These are phyloP conservation scores for Acipenser transmontanus DNA, from an alignment of 2,797 vertebrate species.

Conservation along the genomic window DNA sequence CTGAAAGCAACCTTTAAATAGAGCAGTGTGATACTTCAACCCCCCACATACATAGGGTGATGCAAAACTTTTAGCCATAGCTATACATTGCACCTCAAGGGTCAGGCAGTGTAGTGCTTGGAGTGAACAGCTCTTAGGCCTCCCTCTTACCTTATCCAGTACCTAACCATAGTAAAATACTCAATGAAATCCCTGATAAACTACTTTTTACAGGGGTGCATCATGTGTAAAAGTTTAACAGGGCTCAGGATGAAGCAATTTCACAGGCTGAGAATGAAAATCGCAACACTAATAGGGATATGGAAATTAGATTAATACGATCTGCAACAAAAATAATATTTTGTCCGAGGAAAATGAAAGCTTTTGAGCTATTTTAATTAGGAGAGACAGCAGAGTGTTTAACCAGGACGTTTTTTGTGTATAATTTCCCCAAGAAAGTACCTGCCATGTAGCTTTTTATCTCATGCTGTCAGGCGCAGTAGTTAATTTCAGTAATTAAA, in stretches of 20 bases:
- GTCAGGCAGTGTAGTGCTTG: no score
- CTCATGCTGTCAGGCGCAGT: neutral
- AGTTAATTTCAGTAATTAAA: neutral
- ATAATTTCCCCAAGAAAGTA: neutral
- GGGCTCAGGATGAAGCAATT: neutral
- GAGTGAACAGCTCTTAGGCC: no score
- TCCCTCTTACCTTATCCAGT: no score
- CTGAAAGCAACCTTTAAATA: neutral
- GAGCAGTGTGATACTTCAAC: neutral
- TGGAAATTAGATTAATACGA: neutral
- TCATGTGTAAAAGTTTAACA: neutral
- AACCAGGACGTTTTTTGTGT: neutral
- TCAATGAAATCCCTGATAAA: no score
- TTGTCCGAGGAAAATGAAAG: neutral
- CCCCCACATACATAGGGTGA: no score
- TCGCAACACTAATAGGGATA: neutral
- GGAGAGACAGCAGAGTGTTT: neutral
- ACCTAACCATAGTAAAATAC: no score
- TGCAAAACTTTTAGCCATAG: no score
- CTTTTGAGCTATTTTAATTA: neutral
- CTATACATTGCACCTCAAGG: no score
- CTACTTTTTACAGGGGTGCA: no score
- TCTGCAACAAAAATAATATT: neutral
- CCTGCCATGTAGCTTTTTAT: neutral
- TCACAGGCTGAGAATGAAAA: constrained; percentile 1